Evolutionary conservation across 2,888 invertebrate species (phyloP), one percentile per base, ranked within the genome.

Genomic region (Chouioia cunea): DNA sequence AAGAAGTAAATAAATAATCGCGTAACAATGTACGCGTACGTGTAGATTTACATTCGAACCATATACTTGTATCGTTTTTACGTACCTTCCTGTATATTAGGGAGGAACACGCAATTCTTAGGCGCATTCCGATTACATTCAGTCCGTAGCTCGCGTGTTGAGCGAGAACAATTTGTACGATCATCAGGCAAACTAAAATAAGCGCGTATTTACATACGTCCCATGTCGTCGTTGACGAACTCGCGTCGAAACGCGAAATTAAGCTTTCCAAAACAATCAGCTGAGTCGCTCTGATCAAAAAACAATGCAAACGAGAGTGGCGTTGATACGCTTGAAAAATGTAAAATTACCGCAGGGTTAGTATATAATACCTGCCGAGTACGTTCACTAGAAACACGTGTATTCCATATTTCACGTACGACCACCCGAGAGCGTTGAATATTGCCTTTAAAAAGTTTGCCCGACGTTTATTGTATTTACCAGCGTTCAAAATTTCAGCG

Each of bases 61-160:
- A 14, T 22, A 59, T 36, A 59, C 36, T 2, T n/a, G 18, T 48
- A 48, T 48, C 16, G 4, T 48, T 4, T 48, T 14, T n/a, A 64
- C 76, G 74, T 85, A 93, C 94, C 89, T 95, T 96, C 87, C 93
- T 89, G 82, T 93, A 95, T 73, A 95, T 83, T 15, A 96, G 83
- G 0, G 93, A 93, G 80, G 93, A 93, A 77, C 91, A 89, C 0
- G 94, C 93, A 65, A 94, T 89, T 77, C 94, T 86, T 67, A 93
- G 88, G 81, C 91, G 86, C 93, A 94, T 93, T 57, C 95, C 95
- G 54, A 93, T 88, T 75, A 91, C 88, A 76, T 88, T 87, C 79
- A 88, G 88, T 46, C 87, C 87, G 75, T 91, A 81, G 65, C 83
- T 85, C 20, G 87, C 77, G 77, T 91, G 93, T 82, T 95, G 95